Evolutionary conservation across 1,140 invertebrate species (phyloP).

Genomic region (Monochamus saltuarius): DNA sequence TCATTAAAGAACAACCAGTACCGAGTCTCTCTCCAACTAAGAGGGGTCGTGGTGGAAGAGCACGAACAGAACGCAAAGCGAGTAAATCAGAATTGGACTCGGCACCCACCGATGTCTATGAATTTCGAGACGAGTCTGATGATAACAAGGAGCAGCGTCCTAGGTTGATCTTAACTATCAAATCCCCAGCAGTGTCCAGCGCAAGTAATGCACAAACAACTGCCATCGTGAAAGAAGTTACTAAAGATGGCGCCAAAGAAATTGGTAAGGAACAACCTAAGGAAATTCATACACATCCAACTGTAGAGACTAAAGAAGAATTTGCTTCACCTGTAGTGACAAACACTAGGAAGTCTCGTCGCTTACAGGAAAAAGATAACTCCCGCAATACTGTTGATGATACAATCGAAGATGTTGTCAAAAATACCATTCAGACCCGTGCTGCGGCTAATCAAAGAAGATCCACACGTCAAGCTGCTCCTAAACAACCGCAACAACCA

Average conservation of each 20-base stretch:
- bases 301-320: constrained; percentile 61
- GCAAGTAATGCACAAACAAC: constrained; percentile 48
- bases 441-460: constrained; percentile 44
- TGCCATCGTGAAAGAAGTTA: constrained; percentile 56
- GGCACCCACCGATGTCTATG: constrained; percentile 68
- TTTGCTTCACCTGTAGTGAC: constrained; percentile 58
- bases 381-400: constrained; percentile 76
- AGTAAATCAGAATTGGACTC: constrained; percentile 55
- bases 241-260: constrained; percentile 39
- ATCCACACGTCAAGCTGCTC: constrained; percentile 38
- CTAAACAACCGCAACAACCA: constrained; percentile 45
- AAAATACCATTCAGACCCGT: constrained; percentile 56
- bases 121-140: constrained; percentile 81
- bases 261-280: constrained; percentile 30
- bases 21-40: constrained; percentile 41
- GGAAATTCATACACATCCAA: constrained; percentile 19
- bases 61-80: constrained; percentile 59
- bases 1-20: constrained; percentile 52
- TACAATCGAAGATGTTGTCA: constrained; percentile 81
- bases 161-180: constrained; percentile 76
- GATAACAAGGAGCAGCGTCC: constrained; percentile 65
- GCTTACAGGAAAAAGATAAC: constrained; percentile 74
- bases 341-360: constrained; percentile 76
- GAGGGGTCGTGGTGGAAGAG: constrained; percentile 55
- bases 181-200: constrained; percentile 61